These are phyloP conservation scores for Cataglyphis livida DNA, from an alignment of 2,888 invertebrate genomes.

Conservation along the genomic window DNA sequence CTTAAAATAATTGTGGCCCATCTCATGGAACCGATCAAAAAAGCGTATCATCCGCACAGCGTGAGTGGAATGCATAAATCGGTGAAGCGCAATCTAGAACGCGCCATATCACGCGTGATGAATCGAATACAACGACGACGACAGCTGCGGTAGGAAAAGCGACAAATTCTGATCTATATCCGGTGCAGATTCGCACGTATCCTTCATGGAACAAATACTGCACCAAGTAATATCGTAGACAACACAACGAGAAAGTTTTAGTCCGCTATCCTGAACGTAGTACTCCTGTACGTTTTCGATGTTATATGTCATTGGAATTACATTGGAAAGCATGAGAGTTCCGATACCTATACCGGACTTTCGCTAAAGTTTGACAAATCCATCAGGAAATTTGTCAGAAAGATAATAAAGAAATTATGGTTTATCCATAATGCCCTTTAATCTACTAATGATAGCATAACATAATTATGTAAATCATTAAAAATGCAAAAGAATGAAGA, in stretches of 20 bases:
- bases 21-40: neutral
- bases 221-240: slow-evolving; percentile 6
- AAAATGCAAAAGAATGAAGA: neutral
- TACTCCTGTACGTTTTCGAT: neutral
- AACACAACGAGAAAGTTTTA: slow-evolving; percentile 26
- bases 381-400: neutral
- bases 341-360: neutral
- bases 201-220: slow-evolving; percentile 8
- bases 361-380: neutral
- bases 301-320: slow-evolving; percentile 26
- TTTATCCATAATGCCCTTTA: neutral
- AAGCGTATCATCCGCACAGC: neutral
- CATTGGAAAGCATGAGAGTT: neutral
- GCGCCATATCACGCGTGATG: neutral
- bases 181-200: slow-evolving; percentile 4
- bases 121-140: slow-evolving; percentile 9
- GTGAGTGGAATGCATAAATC: neutral
- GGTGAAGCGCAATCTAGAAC: neutral
- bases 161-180: slow-evolving; percentile 42
- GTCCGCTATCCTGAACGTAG: neutral
- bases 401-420: neutral
- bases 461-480: neutral
- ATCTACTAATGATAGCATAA: neutral
- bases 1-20: neutral
- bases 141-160: slow-evolving; percentile 11